Percentiles rank a stretch among this genome's conserved stretches.
These are phyloP conservation scores for Formica aserva DNA, from an alignment of 2,888 invertebrate genomes.

Conservation along the genomic window DNA sequence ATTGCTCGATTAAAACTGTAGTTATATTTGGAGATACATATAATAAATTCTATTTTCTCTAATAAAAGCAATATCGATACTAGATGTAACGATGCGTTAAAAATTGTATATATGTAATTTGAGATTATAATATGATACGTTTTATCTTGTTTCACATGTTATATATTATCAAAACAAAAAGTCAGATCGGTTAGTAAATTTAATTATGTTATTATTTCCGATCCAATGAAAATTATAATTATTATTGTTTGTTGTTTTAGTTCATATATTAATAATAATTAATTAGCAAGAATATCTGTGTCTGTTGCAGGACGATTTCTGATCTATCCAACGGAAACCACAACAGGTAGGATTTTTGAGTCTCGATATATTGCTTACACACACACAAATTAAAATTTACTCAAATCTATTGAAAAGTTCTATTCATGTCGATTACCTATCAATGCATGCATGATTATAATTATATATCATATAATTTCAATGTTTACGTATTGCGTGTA, in stretches of 20 bases:
- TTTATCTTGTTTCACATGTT: constrained; percentile 9
- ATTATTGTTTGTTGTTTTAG: constrained; percentile 12
- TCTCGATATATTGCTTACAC: not conserved
- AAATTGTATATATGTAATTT: constrained; percentile 22
- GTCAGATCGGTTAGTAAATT: constrained; percentile 37
- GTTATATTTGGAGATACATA: not conserved
- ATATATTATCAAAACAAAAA: constrained; percentile 37
- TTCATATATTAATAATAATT: constrained; percentile 25
- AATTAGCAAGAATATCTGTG: constrained; percentile 43
- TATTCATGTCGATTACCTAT: not conserved
- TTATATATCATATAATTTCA: not conserved
- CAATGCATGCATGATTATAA: not conserved
- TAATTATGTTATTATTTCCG: constrained; percentile 40
- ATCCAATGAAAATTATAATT: constrained; percentile 35
- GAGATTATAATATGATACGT: constrained; percentile 17
- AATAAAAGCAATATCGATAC: not conserved
- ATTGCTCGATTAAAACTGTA: not conserved
- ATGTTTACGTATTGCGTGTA: not conserved
- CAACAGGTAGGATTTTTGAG: constrained; percentile 74
- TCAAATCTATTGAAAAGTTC: not conserved
- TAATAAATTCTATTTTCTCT: not conserved
- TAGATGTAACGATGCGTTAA: constrained; percentile 14
- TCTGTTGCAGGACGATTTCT: constrained; percentile 79
- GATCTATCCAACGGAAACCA: constrained; percentile 76
- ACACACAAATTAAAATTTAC: not conserved